Evolutionary conservation across 2,797 vertebrate genomes (phyloP).

Genomic region (Mareca strepera): DNA sequence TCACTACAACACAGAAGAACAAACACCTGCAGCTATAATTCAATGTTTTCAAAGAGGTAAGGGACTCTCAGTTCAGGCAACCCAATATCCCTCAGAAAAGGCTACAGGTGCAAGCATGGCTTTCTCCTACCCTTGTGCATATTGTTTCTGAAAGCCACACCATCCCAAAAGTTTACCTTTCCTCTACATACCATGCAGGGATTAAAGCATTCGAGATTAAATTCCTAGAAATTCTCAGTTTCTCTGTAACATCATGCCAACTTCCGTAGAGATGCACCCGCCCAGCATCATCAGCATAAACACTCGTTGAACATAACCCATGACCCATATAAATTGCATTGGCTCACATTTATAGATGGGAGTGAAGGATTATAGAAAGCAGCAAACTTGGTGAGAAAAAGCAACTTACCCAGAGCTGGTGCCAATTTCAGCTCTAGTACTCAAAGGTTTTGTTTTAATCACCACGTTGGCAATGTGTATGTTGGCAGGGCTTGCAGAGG

Average conservation of each 20-base stretch:
- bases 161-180: neutral
- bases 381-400: neutral
- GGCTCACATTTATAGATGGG: neutral
- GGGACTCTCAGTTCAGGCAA: neutral
- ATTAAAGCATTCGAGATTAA: neutral
- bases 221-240: neutral
- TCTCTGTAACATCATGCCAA: neutral
- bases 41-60: neutral
- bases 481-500: neutral
- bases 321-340: neutral
- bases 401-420: neutral
- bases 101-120: neutral
- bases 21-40: neutral
- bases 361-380: neutral
- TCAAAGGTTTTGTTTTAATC: neutral
- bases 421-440: neutral
- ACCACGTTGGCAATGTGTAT: accelerated
- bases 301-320: accelerated
- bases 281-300: neutral
- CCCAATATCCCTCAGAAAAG: neutral
- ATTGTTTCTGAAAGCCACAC: neutral
- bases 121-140: neutral
- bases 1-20: neutral
- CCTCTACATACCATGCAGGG: neutral
- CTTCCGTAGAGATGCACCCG: neutral